Base-by-base conservation (phyloP, 1,140 invertebrate species). In the Psix sp. region DNA sequence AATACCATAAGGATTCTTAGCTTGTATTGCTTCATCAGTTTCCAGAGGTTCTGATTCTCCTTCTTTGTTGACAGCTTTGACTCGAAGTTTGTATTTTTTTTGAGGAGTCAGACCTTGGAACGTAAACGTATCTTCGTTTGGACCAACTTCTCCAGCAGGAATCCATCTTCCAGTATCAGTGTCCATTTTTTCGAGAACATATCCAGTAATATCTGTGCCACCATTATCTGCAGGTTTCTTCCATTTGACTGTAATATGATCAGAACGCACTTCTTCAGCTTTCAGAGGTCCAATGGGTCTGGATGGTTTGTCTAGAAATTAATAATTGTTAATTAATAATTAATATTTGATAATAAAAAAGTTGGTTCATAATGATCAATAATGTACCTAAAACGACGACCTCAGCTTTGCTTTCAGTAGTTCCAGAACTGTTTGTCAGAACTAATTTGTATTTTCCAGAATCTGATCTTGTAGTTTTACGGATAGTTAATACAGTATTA, bases 1-100 rank as follows among this genome's bases (percentile, higher is more conserved):
- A 31, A 13, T 54, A 95, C 94, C 94, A 80, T 98, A 99, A 46
- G 98, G 98, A 91, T 99, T 99, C 83, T 96, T 98, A 18, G 97
- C 97, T 20, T 93, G 70, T 74, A 97, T 96, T 3, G 93, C 88
- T 76, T 96, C 95, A 7, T 93, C 92, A 17, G 96, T 96, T 84
- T 97, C 95, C 35, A 99, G 87, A 16, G 98, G 96, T 76, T 99
- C 97, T 0, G 97, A 98, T 88, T 97, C 94, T 1, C 98, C 98
- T 88, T 99, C 98, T 82, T 98, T 98, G 85, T 99, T 99, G 20
- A 98, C 94, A 20, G 98, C 98, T 77, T 96, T 97, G 0, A 99
- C 98, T 36, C 98, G 90, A 89, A 99, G 98, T 87, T 99, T 98
- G 86, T 99, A 99, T 78, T 96, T 97, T 86, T 99, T 98, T 77